Evolutionary conservation across 2,113 vertebrate species (phyloP), one percentile per base, ranked within the genome.

Genomic region (Melanotaenia duboulayi): DNA sequence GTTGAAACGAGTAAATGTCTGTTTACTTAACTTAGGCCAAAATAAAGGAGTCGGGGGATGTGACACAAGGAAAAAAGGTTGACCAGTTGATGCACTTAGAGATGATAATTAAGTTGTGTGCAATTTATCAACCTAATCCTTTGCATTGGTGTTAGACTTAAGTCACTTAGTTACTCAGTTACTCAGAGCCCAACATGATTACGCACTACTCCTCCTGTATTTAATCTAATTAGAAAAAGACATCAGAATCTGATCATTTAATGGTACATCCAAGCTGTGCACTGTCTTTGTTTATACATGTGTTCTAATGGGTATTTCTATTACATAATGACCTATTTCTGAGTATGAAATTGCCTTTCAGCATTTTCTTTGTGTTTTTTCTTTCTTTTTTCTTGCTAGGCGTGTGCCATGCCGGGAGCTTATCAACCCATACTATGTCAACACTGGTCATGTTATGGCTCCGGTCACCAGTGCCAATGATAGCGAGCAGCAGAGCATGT

Each of bases 401-500:
- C 86, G 35, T 4, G 50, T 73, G 5, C 69, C 95, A 0, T 96
- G 96, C 93, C 94, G 94, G 81, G 97, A 99, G 78, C 94, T 96
- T 1, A 80, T 95, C 84, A 95, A 96, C 90, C 95, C 96, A 12
- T 97, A 96, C 92, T 97, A 97, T 9, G 93, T 97, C 89, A 97
- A 95, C 93, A 94, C 93, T 0, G 97, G 96, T 65, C 97, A 96
- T 0, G 96, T 96, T 9, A 46, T 96, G 86, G 97, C 96, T 68
- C 97, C 97, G 0, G 95, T 95, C 56, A 95, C 97, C 90, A 99
- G 97, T 7, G 95, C 97, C 91, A 98, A 98, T 0, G 97, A 98
- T 90, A 99, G 97, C 0, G 98, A 99, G 91, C 97, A 98, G 92
- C 98, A 98, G 94, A 99, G 98, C 91, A 94, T 99, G 95, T 99